Evolutionary conservation across 2,113 vertebrate genomes (phyloP), one percentile per base, ranked within the genome.

Genomic region (Myocastor coypus): DNA sequence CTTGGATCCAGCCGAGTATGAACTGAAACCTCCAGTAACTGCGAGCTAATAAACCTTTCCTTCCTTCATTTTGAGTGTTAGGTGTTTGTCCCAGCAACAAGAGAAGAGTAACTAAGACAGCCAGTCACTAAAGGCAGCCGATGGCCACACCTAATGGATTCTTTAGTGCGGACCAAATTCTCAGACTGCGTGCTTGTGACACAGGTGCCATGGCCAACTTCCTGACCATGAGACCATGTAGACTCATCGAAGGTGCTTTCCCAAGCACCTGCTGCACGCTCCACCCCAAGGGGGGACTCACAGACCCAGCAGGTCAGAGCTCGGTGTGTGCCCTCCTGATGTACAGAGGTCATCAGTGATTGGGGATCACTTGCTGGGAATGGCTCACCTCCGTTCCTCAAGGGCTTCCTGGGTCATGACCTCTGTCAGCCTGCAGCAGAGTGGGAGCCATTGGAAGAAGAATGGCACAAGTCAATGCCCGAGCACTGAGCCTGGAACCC

Each of bases 201-300:
- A 34, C 30, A 24, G n/a, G 52, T 50, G 81, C 73, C 30, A 40
- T 34, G 83, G 63, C 63, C 52, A 17, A 4, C 28, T n/a, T 52
- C 73, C 64, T 52, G 7, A 0, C 59, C 55, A 0, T n/a, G 4
- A n/a, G 71, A 16, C 1, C 5, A 10, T 16, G 26, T 16, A 78
- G 57, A 7, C 40, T 17, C 0, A 9, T 28, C 0, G 2, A 34
- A 89, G 34, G 20, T 83, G 46, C 68, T 91, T 87, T 61, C 66
- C 87, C 80, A 69, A 96, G 83, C 52, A 93, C 61, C 89, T 91
- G 34, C 83, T 83, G n/a, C 50, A 57, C 26, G 59, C 78, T 57
- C 30, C 22, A 5, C 28, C 9, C 0, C 1, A 5, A 28, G 40
- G 30, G 30, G 73, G 61, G 61, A 17, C 37, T 0, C 0, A 4